Evolutionary conservation across 2,888 invertebrate species (phyloP).

Genomic region (Scaptomyza flava): DNA sequence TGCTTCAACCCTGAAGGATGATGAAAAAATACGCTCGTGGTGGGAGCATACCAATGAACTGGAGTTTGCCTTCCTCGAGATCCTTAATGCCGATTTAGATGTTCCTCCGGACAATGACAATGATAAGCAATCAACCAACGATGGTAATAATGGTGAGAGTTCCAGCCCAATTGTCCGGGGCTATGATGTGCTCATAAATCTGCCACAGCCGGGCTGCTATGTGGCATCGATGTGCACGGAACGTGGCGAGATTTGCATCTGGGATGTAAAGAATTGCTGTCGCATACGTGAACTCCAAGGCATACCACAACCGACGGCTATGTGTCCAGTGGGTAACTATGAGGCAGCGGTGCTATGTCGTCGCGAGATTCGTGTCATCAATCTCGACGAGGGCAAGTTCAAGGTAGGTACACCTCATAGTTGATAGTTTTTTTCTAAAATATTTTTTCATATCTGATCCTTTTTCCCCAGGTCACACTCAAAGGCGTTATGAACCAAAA

Average conservation of each 20-base stretch:
- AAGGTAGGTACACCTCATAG: slow-evolving; percentile 70
- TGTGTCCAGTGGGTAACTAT: slow-evolving; percentile 91
- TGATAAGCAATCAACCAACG: neutral
- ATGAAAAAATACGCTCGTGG: slow-evolving; percentile 82
- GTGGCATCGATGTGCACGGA: slow-evolving; percentile 91
- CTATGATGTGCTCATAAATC: slow-evolving; percentile 83
- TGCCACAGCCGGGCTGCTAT: slow-evolving; percentile 87
- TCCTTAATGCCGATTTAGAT: slow-evolving; percentile 77
- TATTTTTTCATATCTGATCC: neutral
- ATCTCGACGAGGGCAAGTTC: slow-evolving; percentile 89
- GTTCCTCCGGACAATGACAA: slow-evolving; percentile 73
- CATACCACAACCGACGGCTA: slow-evolving; percentile 90
- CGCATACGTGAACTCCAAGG: slow-evolving; percentile 89
- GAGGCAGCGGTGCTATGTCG: slow-evolving; percentile 92
- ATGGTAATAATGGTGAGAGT: slow-evolving; percentile 3
- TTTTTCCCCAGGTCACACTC: slow-evolving; percentile 86
- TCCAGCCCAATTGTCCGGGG: slow-evolving; percentile 70
- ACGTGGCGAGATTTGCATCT: slow-evolving; percentile 91
- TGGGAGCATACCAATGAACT: slow-evolving; percentile 79
- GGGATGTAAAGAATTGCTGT: slow-evolving; percentile 89
- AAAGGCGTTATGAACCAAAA: slow-evolving; percentile 96
- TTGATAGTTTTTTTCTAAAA: neutral
- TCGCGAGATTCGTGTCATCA: slow-evolving; percentile 91
- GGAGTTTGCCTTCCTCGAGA: slow-evolving; percentile 85
- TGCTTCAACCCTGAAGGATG: slow-evolving; percentile 68